Evolutionary conservation across 1,140 invertebrate species (phyloP), one percentile per base, ranked within the genome.

Genomic region (Mya arenaria): DNA sequence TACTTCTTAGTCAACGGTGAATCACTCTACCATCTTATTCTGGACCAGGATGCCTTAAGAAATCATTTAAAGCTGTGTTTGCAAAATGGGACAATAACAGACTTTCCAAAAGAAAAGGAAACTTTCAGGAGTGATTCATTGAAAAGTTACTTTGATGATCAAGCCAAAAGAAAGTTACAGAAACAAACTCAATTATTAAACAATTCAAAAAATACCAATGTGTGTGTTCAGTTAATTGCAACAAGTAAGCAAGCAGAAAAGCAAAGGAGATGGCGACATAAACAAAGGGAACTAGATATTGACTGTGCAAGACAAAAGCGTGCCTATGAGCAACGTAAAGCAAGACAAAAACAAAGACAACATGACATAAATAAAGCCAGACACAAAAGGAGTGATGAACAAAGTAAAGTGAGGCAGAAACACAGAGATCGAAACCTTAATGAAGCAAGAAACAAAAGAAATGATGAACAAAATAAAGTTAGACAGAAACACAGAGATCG

Each of bases 391-490:
- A 48, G n/a, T 13, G 44, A 48, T n/a, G n/a, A 48, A 48, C 25
- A 4, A 28, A 4, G 23, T 44, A 58, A 34, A 58, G 44, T 28
- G 44, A 74, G 36, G 25, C 10, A 58, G 44, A 62, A 13, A 30
- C 6, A 58, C 37, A 74, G 52, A 74, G 44, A 62, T 13, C 39
- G 39, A 41, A 30, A 60, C 2, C 23, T 4, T 34, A n/a, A 74
- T 19, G 36, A n/a, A 34, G 28, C 37, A 13, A n/a, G 39, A 25
- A 55, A 10, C 52, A 39, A 55, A 25, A 34, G 44, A 28, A 19
- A 71, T 19, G 36, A 28, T 69, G 77, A 80, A 23, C 58, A 6
- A 84, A n/a, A 60, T 3, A 44, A 69, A 55, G 48, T 1, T 23
- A 62, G 36, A 30, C 6, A 2, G 36, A 62, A 2, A 2, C 13